phyloP scores from a whole-genome alignment of 2,113 vertebrate genomes.

The Ornithorhynchus anatinus region DNA sequence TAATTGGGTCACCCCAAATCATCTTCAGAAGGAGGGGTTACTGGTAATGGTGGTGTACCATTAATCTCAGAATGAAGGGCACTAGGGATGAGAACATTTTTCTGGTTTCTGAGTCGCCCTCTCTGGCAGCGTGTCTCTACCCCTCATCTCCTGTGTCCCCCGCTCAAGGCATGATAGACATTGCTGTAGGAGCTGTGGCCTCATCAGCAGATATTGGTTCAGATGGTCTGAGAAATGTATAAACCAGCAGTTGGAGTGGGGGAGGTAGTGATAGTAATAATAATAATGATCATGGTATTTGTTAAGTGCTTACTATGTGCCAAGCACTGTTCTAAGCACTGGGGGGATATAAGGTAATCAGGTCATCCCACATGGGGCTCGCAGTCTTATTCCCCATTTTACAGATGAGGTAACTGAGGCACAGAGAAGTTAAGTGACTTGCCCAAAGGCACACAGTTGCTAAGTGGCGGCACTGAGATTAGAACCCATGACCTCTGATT shows the following conservation, averaged over 20 bases:
- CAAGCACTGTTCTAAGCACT: background rate
- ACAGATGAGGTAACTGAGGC: background rate
- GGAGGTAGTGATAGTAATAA: background rate
- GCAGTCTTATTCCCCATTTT: background rate
- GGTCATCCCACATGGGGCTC: background rate
- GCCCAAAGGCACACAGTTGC: background rate
- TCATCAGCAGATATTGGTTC: background rate
- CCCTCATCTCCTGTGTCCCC: background rate
- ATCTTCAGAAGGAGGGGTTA: too few relatives aligned
- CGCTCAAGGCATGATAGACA: background rate
- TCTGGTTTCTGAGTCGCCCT: background rate
- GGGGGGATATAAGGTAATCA: rapidly evolving
- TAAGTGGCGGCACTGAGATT: background rate
- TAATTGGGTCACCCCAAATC: too few relatives aligned
- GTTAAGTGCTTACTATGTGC: background rate
- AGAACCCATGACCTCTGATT: background rate
- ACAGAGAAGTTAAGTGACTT: background rate
- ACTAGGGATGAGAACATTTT: background rate
- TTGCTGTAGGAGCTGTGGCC: background rate
- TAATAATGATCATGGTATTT: background rate
- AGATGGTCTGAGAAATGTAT: too few relatives aligned
- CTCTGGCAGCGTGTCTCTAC: background rate
- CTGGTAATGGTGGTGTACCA: too few relatives aligned
- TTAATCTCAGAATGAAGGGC: too few relatives aligned
- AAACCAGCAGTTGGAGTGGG: background rate